These are phyloP conservation scores for Rhinoraja longicauda DNA, from an alignment of 2,797 vertebrate genomes.

Conservation along the genomic window DNA sequence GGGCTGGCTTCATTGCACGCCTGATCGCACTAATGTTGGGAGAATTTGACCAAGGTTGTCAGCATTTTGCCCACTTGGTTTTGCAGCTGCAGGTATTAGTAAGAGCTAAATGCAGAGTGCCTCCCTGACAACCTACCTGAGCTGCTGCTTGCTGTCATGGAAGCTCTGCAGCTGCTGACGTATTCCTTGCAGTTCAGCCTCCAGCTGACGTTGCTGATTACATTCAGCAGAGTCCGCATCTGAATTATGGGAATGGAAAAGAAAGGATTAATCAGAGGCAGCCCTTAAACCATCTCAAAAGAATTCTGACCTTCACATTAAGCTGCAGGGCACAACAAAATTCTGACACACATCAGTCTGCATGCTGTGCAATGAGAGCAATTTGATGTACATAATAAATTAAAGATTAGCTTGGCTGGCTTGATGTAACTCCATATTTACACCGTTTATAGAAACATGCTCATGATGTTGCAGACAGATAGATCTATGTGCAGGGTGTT, in stretches of 20 bases:
- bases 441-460: background rate
- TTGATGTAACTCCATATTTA: background rate
- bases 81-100: background rate
- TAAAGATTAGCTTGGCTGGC: background rate
- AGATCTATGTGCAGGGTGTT: too few species aligned
- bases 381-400: background rate
- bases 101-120: background rate
- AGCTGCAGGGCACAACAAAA: background rate
- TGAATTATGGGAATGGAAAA: background rate
- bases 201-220: conserved; percentile 49
- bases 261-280: background rate
- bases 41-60: too few species aligned
- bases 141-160: conserved; percentile 69
- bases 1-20: too few species aligned
- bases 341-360: background rate
- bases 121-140: conserved; percentile 56
- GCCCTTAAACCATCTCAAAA: background rate
- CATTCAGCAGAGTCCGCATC: background rate
- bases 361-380: background rate
- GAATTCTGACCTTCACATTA: background rate
- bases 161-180: conserved; percentile 69
- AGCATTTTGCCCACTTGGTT: too few species aligned
- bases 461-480: background rate
- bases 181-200: conserved; percentile 68
- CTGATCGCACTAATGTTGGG: too few species aligned